These are phyloP conservation scores for Odontophorus gujanensis DNA, from an alignment of 2,113 vertebrate genomes.

Conservation along the genomic window DNA sequence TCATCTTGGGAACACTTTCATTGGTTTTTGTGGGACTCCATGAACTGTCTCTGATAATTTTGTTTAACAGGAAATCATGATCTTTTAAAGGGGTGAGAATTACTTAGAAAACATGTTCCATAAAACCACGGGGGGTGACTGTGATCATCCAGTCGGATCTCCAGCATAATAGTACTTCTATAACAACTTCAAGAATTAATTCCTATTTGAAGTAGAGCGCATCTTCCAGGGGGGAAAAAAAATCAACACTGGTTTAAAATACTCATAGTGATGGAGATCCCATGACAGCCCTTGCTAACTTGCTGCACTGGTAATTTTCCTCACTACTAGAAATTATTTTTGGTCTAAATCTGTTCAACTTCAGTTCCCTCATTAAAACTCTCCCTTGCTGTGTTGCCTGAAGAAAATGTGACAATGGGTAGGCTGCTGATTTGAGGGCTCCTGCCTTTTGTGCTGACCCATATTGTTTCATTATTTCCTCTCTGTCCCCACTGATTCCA, in stretches of 20 bases:
- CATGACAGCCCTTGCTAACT: background rate
- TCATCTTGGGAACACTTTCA: background rate
- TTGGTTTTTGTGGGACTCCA: background rate
- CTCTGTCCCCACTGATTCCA: constrained; percentile 30
- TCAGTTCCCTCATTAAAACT: constrained; percentile 69
- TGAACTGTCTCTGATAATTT: background rate
- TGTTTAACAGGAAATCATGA: background rate
- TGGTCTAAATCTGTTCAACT: constrained; percentile 31
- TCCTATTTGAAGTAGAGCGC: background rate
- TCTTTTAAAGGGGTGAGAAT: background rate
- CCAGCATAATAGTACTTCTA: background rate
- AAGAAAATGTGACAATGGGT: constrained; percentile 47
- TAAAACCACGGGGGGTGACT: background rate
- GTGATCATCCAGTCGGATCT: background rate
- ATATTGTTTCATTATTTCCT: constrained; percentile 48
- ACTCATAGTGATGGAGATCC: background rate
- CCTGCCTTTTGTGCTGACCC: constrained; percentile 39
- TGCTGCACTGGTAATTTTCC: constrained; percentile 12
- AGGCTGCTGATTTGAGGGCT: constrained; percentile 2
- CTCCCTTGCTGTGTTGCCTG: constrained; percentile 62
- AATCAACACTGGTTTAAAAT: constrained; percentile 14
- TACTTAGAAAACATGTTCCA: background rate
- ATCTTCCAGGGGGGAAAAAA: background rate
- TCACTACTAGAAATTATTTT: constrained; percentile 30
- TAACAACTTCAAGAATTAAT: background rate